phyloP scores from a whole-genome alignment of 92 coral and sea anemone genomes.

The Galaxea fascicularis region DNA sequence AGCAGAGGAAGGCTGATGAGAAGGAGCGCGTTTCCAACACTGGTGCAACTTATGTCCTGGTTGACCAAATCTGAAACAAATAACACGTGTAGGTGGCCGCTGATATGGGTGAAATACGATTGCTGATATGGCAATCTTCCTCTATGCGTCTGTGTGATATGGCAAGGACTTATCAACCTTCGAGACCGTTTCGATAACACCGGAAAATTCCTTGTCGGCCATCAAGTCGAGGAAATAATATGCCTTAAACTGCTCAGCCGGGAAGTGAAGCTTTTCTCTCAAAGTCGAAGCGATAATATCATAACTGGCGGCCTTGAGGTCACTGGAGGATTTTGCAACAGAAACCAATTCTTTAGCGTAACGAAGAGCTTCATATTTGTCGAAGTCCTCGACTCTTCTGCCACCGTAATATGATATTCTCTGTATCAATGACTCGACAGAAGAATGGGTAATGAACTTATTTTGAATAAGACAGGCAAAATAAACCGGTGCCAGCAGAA shows the following conservation, averaged over 20 bases:
- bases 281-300: no score
- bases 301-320: constrained; percentile 49
- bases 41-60: constrained; percentile 42
- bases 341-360: no score
- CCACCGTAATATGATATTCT: constrained; percentile 50
- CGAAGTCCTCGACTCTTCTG: constrained; percentile 39
- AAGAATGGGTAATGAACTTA: background rate
- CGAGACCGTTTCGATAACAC: constrained; percentile 40
- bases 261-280: constrained; percentile 12
- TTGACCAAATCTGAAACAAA: constrained; percentile 38
- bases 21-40: constrained; percentile 31
- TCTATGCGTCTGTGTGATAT: constrained; percentile 32
- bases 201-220: constrained; percentile 47
- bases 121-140: constrained; percentile 33
- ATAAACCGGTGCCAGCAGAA: background rate
- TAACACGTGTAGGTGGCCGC: constrained; percentile 20
- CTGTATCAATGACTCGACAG: constrained; percentile 15
- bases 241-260: constrained; percentile 12
- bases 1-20: constrained; percentile 30
- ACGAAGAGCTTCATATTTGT: constrained; percentile 51
- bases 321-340: constrained; percentile 29
- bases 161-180: constrained; percentile 42
- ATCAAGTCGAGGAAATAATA: constrained; percentile 31
- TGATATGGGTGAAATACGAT: constrained; percentile 12
- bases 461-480: background rate